Conservation (phyloP, 2,888 invertebrate species). For the Azorinus chamasolen region DNA sequence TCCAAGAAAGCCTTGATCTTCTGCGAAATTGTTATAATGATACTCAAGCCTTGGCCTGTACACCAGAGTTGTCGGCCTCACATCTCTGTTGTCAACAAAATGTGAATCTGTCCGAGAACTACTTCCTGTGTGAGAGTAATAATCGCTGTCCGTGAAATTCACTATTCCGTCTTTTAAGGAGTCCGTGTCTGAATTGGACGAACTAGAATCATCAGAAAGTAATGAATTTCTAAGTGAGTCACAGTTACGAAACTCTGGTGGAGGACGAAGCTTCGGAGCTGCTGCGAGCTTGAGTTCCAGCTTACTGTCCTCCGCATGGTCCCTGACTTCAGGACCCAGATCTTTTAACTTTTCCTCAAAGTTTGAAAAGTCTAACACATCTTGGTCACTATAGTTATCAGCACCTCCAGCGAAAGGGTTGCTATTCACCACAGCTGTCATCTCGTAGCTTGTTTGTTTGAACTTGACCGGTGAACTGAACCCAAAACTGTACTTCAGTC, state of each 20-base stretch:
- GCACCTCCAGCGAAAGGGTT: conserved; percentile 72
- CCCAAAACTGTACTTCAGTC: conserved; percentile 64
- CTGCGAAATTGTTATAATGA: conserved; percentile 56
- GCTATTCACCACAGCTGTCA: conserved; percentile 68
- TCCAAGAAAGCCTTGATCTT: conserved; percentile 31
- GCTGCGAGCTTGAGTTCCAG: conserved; percentile 66
- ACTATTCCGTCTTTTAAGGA: conserved; percentile 63
- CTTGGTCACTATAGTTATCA: conserved; percentile 57
- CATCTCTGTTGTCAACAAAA: conserved; percentile 15
- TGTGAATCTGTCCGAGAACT: conserved; percentile 51
- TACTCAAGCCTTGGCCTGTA: conserved; percentile 57
- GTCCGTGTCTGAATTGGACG: conserved; percentile 62
- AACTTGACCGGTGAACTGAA: conserved; percentile 62
- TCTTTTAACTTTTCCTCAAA: conserved; percentile 64
- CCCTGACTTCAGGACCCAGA: conserved; percentile 63
- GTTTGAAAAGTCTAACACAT: conserved; percentile 56
- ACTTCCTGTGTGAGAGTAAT: conserved; percentile 75
- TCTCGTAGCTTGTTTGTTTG: conserved; percentile 59
- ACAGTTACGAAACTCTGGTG: conserved; percentile 76
- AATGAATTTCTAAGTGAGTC: conserved; percentile 66
- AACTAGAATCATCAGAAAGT: conserved; percentile 69
- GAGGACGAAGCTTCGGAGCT: conserved; percentile 79
- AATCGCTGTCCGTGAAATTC: conserved; percentile 76
- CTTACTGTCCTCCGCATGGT: conserved; percentile 68
- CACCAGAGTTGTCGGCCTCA: conserved; percentile 13